Evolutionary conservation across 1,140 invertebrate genomes (phyloP).

Genomic region (Piezodorus guildinii): DNA sequence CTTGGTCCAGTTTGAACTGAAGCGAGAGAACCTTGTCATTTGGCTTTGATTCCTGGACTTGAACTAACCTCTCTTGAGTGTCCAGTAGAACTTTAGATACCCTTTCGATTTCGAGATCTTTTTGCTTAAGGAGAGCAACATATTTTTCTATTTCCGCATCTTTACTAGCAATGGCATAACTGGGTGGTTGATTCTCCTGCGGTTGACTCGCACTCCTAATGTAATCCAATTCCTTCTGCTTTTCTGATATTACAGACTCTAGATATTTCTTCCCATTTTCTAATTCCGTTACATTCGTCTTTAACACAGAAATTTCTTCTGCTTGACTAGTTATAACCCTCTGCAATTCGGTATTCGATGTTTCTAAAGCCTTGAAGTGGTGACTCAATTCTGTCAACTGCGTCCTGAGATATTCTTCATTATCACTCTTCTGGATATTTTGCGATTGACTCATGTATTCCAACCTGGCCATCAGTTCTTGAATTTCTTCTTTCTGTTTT

Average conservation of each 20-base stretch:
- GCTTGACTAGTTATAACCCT: neutral
- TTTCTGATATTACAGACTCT: neutral
- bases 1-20: constrained; percentile 58
- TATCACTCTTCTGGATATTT: constrained; percentile 18
- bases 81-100: constrained; percentile 10
- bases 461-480: constrained; percentile 13
- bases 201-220: neutral
- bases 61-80: constrained; percentile 21
- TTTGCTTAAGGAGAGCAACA: constrained; percentile 27
- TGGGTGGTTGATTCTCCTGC: too few species aligned
- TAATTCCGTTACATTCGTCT: neutral
- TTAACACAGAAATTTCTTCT: neutral
- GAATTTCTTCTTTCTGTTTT: constrained; percentile 18
- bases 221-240: neutral
- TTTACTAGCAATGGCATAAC: neutral
- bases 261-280: neutral
- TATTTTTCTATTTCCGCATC: constrained; percentile 27
- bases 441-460: constrained; percentile 1
- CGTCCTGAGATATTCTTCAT: neutral
- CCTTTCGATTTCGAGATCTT: constrained; percentile 29
- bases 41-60: constrained; percentile 24
- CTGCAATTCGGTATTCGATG: neutral
- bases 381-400: neutral
- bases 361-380: neutral
- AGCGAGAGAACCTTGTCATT: constrained; percentile 26